A percentile compares a stretch with the other conserved stretches of the same genome.
phyloP scores from a whole-genome alignment of 1,140 invertebrate genomes.

The Cyclina sinensis region DNA sequence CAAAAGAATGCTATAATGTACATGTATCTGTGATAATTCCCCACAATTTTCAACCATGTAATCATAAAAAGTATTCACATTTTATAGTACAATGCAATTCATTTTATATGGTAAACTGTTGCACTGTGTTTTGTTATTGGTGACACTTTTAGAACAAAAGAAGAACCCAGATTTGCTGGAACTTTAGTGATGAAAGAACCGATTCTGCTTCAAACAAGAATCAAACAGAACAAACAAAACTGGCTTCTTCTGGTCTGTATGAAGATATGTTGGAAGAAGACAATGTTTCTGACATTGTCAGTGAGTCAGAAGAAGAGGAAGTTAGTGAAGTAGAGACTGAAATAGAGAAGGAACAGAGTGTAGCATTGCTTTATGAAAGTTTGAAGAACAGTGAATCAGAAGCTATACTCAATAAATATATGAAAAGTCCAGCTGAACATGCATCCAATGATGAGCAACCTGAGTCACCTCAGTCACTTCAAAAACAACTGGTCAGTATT shows the following conservation, averaged over 20 bases:
- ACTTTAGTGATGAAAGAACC: neutral
- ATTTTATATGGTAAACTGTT: no score
- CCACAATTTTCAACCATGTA: no score
- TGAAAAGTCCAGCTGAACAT: neutral
- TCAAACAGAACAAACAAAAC: neutral
- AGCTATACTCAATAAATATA: neutral
- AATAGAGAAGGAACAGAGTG: no score
- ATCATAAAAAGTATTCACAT: no score
- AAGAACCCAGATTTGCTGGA: neutral
- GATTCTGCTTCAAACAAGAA: neutral
- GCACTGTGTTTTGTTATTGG: neutral
- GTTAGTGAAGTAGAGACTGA: neutral
- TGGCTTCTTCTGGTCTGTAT: neutral
- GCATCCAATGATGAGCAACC: neutral
- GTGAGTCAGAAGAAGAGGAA: neutral
- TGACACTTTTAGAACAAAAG: neutral
- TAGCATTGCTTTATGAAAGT: no score
- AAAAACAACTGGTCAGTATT: conserved; percentile 49
- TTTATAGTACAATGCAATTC: no score
- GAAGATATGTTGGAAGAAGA: no score
- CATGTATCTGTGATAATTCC: no score
- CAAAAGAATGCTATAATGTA: no score
- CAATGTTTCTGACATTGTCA: neutral
- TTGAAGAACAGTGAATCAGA: neutral
- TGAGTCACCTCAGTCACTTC: neutral